phyloP scores from a whole-genome alignment of 1,140 invertebrate species.

The Brachionus calyciflorus region DNA sequence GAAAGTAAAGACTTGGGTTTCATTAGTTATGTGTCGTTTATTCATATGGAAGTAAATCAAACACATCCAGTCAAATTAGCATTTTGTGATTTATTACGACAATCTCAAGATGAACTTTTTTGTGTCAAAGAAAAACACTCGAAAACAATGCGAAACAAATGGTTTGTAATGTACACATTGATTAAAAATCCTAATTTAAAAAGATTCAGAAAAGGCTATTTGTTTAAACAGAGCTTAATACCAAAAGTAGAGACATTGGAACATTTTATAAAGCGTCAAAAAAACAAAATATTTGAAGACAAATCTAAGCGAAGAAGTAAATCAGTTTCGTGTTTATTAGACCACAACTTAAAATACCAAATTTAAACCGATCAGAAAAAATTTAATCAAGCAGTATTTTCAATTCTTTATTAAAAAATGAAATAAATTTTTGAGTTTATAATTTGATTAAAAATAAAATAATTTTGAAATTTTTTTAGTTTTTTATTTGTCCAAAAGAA shows the following conservation, averaged over 20 bases:
- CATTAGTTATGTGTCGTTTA: conserved; percentile 30
- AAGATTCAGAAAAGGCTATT: conserved; percentile 8
- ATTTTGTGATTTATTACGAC: conserved; percentile 33
- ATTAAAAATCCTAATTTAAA: conserved; percentile 31
- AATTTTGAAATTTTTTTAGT: too few relatives aligned
- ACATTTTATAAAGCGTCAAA: conserved; percentile 14
- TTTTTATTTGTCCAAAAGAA: too few relatives aligned
- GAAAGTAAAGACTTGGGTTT: conserved; percentile 34
- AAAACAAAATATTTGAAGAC: conserved; percentile 28
- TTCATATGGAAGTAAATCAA: conserved; percentile 44
- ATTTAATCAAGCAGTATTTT: too few relatives aligned
- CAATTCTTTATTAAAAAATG: too few relatives aligned
- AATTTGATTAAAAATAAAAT: too few relatives aligned
- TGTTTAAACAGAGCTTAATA: background rate
- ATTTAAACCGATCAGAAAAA: too few relatives aligned
- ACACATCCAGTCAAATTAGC: conserved; percentile 36
- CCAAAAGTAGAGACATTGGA: conserved; percentile 28
- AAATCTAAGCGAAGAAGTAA: background rate
- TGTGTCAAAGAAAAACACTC: background rate
- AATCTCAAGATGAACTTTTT: too few relatives aligned
- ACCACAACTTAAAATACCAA: too few relatives aligned
- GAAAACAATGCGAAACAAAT: conserved; percentile 19
- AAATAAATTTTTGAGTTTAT: too few relatives aligned
- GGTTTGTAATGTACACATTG: conserved; percentile 21
- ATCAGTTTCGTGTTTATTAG: too few relatives aligned